Conservation (phyloP, 2,113 vertebrate species). For the Eretmochelys imbricata region DNA sequence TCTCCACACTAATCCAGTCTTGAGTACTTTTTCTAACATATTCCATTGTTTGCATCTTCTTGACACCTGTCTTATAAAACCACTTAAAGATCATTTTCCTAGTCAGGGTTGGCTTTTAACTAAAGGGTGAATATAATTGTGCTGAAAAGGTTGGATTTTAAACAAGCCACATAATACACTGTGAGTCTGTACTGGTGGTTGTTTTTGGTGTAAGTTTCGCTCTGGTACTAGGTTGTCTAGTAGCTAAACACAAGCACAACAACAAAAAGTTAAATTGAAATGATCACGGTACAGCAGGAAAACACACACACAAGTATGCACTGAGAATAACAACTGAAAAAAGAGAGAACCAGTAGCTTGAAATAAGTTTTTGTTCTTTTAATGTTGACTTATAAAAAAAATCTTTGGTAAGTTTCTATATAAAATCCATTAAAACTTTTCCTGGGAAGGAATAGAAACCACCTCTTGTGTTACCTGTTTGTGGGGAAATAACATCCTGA, state of each 20-base stretch:
- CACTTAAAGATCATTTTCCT: background rate
- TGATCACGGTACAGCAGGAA: background rate
- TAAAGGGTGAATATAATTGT: background rate
- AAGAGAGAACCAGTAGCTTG: background rate
- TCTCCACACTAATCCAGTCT: background rate
- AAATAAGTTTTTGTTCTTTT: background rate
- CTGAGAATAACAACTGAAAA: background rate
- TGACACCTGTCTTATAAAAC: background rate
- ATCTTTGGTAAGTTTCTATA: background rate
- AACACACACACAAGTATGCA: background rate
- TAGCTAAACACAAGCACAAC: rapidly evolving
- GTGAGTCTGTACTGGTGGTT: background rate
- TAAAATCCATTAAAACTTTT: too few relatives aligned
- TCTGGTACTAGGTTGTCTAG: background rate
- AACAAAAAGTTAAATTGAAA: background rate
- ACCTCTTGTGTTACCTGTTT: too few relatives aligned
- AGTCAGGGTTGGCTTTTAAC: background rate
- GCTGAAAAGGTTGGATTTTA: background rate
- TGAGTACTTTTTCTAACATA: background rate
- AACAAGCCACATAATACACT: rapidly evolving
- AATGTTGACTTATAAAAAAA: background rate
- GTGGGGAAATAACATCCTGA: too few relatives aligned
- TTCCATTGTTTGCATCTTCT: background rate
- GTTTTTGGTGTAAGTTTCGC: background rate
- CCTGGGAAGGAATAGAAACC: too few relatives aligned